Evolutionary conservation across 1,140 invertebrate species (phyloP).

Genomic region (Tetraneura akinire): DNA sequence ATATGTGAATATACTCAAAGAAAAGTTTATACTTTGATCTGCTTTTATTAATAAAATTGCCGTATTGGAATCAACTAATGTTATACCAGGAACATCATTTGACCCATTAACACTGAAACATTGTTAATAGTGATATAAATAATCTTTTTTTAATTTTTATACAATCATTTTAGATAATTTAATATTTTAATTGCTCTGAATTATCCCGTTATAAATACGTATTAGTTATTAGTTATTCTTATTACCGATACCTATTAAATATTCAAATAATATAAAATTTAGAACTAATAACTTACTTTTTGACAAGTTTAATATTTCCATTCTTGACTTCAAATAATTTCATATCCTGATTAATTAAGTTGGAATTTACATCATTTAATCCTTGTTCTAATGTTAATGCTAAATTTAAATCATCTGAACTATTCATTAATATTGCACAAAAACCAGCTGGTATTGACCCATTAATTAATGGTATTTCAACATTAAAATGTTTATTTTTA

Average conservation of each 20-base stretch:
- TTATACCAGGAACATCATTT: slow-evolving; percentile 10
- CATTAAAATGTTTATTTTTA: slow-evolving; percentile 30
- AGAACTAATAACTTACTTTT: slow-evolving; percentile 33
- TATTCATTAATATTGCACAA: slow-evolving; percentile 44
- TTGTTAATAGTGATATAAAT: not conserved
- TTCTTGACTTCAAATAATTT: slow-evolving; percentile 15
- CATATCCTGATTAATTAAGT: slow-evolving; percentile 28
- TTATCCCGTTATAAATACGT: too few relatives aligned
- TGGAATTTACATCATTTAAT: not conserved
- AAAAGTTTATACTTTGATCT: slow-evolving; percentile 36
- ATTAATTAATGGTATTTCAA: slow-evolving; percentile 40
- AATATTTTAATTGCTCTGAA: too few relatives aligned
- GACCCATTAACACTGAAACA: slow-evolving; percentile 24
- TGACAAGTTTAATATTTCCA: slow-evolving; percentile 23
- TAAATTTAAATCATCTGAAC: slow-evolving; percentile 6
- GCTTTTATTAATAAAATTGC: slow-evolving; percentile 41
- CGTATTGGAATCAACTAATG: slow-evolving; percentile 7
- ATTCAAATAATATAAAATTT: too few relatives aligned
- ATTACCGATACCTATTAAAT: too few relatives aligned
- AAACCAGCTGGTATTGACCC: slow-evolving; percentile 28
- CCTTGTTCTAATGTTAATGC: slow-evolving; percentile 43
- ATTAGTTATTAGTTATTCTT: too few relatives aligned
- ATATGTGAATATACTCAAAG: slow-evolving; percentile 28
- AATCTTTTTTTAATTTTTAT: too few relatives aligned
- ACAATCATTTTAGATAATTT: too few relatives aligned